Evolutionary conservation across 1,140 invertebrate species (phyloP).

Genomic region (Sycobia sp.): DNA sequence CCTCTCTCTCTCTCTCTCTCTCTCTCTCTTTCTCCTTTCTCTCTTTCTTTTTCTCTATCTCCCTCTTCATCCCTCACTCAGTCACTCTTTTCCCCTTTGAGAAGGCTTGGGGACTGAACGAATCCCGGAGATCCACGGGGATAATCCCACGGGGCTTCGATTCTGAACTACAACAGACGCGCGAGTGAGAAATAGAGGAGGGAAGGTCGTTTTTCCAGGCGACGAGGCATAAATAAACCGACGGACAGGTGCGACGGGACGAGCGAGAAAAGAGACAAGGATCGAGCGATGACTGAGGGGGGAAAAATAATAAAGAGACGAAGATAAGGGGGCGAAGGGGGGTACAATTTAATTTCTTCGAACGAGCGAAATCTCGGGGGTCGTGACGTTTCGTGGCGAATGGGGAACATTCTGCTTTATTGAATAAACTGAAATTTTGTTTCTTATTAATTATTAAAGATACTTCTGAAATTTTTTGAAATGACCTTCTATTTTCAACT

Average conservation of each 20-base stretch:
- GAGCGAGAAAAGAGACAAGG: constrained; percentile 22
- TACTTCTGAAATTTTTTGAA: constrained; percentile 7
- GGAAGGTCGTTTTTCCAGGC: constrained; percentile 34
- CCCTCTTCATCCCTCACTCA: constrained; percentile 27
- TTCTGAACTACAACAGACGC: constrained; percentile 27
- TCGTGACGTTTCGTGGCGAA: too few relatives aligned
- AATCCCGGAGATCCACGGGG: constrained; percentile 46
- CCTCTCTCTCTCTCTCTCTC: too few relatives aligned
- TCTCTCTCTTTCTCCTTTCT: neutral
- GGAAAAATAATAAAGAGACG: constrained; percentile 14
- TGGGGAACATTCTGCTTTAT: too few relatives aligned
- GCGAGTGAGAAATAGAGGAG: too few relatives aligned
- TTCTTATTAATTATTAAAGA: neutral
- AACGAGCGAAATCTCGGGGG: too few relatives aligned
- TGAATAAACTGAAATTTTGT: neutral
- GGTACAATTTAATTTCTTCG: too few relatives aligned
- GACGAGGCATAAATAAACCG: constrained; percentile 34
- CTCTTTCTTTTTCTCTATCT: constrained; percentile 28
- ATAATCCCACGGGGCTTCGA: constrained; percentile 51
- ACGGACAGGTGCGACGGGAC: constrained; percentile 8
- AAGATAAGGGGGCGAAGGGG: neutral
- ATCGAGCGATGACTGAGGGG: constrained; percentile 7
- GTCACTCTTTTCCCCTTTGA: neutral
- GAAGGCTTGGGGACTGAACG: constrained; percentile 1
- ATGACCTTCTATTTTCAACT: too few relatives aligned